Evolutionary conservation across 1,140 invertebrate species (phyloP), one percentile per base, ranked within the genome.

Genomic region (Pygmarrhopalites habei): DNA sequence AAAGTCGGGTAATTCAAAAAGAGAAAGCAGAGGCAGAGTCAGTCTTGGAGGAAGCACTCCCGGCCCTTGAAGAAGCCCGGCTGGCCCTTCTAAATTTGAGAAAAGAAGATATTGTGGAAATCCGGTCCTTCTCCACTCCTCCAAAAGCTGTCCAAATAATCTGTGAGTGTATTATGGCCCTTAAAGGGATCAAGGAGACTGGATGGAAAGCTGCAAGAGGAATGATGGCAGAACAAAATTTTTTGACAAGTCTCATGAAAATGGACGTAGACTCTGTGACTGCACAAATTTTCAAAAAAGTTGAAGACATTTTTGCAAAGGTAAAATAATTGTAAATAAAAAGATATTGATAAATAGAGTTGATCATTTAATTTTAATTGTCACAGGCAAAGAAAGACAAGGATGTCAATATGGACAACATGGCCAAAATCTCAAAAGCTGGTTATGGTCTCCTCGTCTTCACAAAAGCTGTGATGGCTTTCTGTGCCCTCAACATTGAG

Each of bases 51-150:
- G 85, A 85, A 49, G 91, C 90, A 1, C 74, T 94, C 72, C 90
- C 90, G 0, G 87, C 84, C 0, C 74, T 95, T 0, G 86, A 90
- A 69, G 82, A 82, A n/a, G 90, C 91, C 1, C 80, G 85, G 72
- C 65, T 83, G 2, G 90, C 90, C 0, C 78, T 95, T 0, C 80
- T 82, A 7, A 85, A 90, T 65, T 76, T 95, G 10, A 87, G 92
- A 44, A 94, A 92, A 76, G 80, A 83, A 1, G 91, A 94, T 72
- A 92, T 95, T 63, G 91, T 89, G 30, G 91, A 95, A 81, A 93
- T 95, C 69, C 81, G 83, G 81, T 90, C 88, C 0, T 93, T 94
- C 74, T 86, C 88, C 30, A 92, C 89, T n/a, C 90, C 91, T 0
- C 90, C 90, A 0, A 86, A 90, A 68, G 82, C 88, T 39, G 90